Conservation (phyloP, 2,113 vertebrate genomes). For the Oenanthe melanoleuca region DNA sequence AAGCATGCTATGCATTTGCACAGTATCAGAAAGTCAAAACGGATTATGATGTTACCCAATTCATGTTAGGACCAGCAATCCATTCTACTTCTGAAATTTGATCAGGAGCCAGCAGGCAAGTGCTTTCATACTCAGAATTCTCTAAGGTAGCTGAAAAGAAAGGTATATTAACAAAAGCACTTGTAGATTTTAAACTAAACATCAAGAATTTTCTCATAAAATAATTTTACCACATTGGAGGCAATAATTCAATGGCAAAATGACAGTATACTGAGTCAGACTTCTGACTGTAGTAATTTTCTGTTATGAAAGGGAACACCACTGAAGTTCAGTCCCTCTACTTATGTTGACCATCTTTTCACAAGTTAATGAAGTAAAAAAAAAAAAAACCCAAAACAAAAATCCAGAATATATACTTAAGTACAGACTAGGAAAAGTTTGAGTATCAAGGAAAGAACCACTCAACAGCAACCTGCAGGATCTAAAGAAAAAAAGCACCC, state of each 20-base stretch:
- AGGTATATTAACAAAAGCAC: not conserved
- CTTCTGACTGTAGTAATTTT: not conserved
- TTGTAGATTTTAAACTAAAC: not conserved
- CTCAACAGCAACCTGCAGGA: not conserved
- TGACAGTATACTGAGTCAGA: not conserved
- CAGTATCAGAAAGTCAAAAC: not conserved
- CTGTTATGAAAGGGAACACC: not conserved
- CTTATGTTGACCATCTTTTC: not conserved
- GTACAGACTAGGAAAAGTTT: not conserved
- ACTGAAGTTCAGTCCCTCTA: not conserved
- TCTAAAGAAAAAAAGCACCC: not conserved
- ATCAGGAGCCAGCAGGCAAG: not conserved
- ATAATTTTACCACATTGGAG: not conserved
- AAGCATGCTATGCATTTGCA: not conserved
- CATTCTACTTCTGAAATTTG: slow-evolving; percentile 61
- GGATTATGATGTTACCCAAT: slow-evolving; percentile 60
- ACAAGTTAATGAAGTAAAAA: not conserved
- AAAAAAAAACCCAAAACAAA: not conserved
- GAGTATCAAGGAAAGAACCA: not conserved
- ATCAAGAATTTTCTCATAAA: not conserved
- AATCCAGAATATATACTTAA: not conserved
- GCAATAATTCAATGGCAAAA: not conserved
- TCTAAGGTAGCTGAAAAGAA: slow-evolving; percentile 67
- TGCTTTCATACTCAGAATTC: slow-evolving; percentile 43
- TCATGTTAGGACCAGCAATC: slow-evolving; percentile 64